Base-by-base conservation (phyloP, 2,888 invertebrate species). In the Pseudoips prasinana region DNA sequence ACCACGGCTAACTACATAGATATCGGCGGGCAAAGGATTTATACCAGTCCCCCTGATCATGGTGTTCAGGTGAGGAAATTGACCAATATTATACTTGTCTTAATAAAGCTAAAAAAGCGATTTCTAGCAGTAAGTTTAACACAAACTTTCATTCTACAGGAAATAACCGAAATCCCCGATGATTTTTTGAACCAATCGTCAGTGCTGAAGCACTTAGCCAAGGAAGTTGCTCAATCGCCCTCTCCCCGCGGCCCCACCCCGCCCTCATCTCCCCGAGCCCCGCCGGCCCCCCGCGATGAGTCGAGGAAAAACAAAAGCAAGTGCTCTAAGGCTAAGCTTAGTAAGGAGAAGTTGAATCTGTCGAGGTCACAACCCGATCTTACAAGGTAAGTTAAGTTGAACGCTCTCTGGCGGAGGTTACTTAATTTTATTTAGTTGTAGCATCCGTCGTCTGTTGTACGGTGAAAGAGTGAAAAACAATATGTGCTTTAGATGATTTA, bases 291-390 rank as follows among this genome's bases (percentile, higher is more conserved):
- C 7, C 64, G 70, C n/a, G 70, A 64, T 5, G 66, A 72, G 7
- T 55, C 58, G 1, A 61, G 75, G 24, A 75, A 80, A 36, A 35
- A 56, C n/a, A 84, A 82, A 40, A 68, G 74, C 26, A 82, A 83
- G 34, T 73, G 69, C 2, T 63, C 75, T 1, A 87, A 85, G 40
- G 74, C 76, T 3, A 83, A 84, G 33, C 74, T 89, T 0, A 87
- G 79, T 58, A 88, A 87, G 44, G 92, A 92, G 55, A 92, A 92
- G 57, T 73, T 92, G 2, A 92, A 90, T 38, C 65, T 94, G 39
- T 95, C 95, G 3, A 91, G 95, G 59, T 96, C 96, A 0, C 96
- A 96, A 69, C 96, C 96, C 0, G 96, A 96, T 83, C 85, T 96
- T 47, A 93, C 94, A 0, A 92, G 92, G 77, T 89, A 64, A 90